These are phyloP conservation scores for Tenebrio molitor DNA, from an alignment of 1,140 invertebrate species.

Conservation along the genomic window DNA sequence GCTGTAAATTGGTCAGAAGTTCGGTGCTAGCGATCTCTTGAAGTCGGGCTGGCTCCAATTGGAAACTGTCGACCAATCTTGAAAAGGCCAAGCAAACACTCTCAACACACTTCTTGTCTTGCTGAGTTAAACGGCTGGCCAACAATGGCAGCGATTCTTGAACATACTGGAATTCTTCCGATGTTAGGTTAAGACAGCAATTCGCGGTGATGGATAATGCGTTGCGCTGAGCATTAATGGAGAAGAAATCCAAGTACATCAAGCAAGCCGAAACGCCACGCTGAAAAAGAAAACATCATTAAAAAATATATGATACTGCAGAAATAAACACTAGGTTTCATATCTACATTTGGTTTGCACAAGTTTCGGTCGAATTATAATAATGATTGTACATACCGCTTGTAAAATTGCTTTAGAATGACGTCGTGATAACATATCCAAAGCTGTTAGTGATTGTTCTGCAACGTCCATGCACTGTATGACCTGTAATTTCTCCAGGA, in stretches of 20 bases:
- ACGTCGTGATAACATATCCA: conserved; percentile 96
- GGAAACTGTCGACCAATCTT: conserved; percentile 96
- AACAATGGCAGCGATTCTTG: conserved; percentile 89
- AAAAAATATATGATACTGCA: too few species aligned
- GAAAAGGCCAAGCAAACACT: conserved; percentile 97
- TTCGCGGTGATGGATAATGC: conserved; percentile 96
- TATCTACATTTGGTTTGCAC: too few species aligned
- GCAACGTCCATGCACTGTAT: conserved; percentile 99
- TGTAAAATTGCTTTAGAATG: conserved; percentile 97
- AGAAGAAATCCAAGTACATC: conserved; percentile 98
- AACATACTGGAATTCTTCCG: conserved; percentile 95
- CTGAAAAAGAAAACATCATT: conserved; percentile 70
- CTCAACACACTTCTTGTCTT: conserved; percentile 98
- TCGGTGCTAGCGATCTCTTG: conserved; percentile 96
- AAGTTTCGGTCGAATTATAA: too few species aligned
- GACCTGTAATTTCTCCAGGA: conserved; percentile 95
- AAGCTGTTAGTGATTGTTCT: conserved; percentile 95
- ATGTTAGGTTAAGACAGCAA: conserved; percentile 94
- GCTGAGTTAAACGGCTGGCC: conserved; percentile 88
- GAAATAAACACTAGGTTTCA: too few species aligned
- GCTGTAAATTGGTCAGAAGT: conserved; percentile 92
- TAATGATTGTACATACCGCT: conserved; percentile 87
- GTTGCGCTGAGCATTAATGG: conserved; percentile 94
- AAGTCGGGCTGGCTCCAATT: conserved; percentile 89
- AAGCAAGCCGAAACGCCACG: conserved; percentile 94